A percentile compares a stretch with the other conserved stretches of the same genome.
Evolutionary conservation across 2,888 invertebrate genomes (phyloP).

Genomic region (Adineta ricciae): DNA sequence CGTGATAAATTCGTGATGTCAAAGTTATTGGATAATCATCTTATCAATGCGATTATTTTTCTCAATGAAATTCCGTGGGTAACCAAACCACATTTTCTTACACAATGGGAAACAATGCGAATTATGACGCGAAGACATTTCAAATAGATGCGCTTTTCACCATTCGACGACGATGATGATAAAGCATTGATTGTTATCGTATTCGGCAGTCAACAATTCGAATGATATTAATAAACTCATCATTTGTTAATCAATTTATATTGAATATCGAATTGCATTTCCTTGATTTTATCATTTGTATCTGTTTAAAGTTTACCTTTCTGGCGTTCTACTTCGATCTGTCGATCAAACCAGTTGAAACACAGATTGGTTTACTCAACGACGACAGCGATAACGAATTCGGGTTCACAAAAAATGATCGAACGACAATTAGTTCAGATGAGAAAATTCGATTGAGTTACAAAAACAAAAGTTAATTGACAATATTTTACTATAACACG

Average conservation of each 20-base stretch:
- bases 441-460: too few relatives aligned
- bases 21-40: constrained; percentile 87
- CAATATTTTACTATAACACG: too few relatives aligned
- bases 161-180: constrained; percentile 98
- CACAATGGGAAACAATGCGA: constrained; percentile 99
- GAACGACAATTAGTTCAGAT: too few relatives aligned
- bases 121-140: constrained; percentile 99
- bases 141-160: constrained; percentile 97
- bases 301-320: constrained; percentile 54
- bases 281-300: constrained; percentile 99
- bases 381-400: too few relatives aligned
- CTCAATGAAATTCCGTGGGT: constrained; percentile 99
- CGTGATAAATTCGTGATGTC: constrained; percentile 95
- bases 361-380: too few relatives aligned
- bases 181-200: constrained; percentile 99
- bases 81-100: constrained; percentile 94
- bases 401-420: too few relatives aligned
- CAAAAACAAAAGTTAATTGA: too few relatives aligned
- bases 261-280: constrained; percentile 97
- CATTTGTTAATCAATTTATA: constrained; percentile 69
- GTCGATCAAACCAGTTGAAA: too few relatives aligned
- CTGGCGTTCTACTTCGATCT: too few relatives aligned
- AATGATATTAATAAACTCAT: constrained; percentile 15
- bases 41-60: constrained; percentile 99
- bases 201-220: constrained; percentile 62